phyloP scores from a whole-genome alignment of 2,888 invertebrate species.

The Osmoderma eremita region DNA sequence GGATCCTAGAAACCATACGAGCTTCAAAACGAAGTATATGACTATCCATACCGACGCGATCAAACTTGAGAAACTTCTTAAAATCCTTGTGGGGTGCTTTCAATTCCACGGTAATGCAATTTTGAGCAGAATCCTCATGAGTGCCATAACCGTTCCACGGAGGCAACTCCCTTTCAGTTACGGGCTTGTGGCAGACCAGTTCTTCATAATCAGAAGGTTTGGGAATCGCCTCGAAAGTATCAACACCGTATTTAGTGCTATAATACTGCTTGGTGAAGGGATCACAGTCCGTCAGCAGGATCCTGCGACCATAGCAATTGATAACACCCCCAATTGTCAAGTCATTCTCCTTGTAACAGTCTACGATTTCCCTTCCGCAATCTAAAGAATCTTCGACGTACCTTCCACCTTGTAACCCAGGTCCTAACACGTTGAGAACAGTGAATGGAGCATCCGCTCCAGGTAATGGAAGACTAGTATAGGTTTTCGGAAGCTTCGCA shows the following conservation, averaged over 20 bases:
- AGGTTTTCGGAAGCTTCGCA: conserved; percentile 80
- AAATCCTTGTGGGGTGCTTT: conserved; percentile 82
- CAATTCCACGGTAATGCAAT: conserved; percentile 83
- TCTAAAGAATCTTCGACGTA: conserved; percentile 70
- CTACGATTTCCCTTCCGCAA: conserved; percentile 63
- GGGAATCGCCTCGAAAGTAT: conserved; percentile 72
- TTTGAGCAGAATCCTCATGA: conserved; percentile 89
- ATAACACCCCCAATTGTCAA: conserved; percentile 83
- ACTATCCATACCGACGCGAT: conserved; percentile 79
- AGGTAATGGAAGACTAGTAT: conserved; percentile 60
- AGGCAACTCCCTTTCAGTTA: conserved; percentile 70
- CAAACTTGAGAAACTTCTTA: conserved; percentile 82
- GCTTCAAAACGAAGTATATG: conserved; percentile 83
- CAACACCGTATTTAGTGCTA: conserved; percentile 63
- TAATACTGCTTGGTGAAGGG: conserved; percentile 88
- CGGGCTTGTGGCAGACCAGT: conserved; percentile 38
- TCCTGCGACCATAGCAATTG: conserved; percentile 83
- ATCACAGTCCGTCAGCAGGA: conserved; percentile 86
- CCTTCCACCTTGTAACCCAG: conserved; percentile 66
- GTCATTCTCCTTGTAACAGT: conserved; percentile 77
- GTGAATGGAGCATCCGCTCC: conserved; percentile 67
- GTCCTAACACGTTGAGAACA: conserved; percentile 73
- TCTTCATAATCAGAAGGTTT: conserved; percentile 60
- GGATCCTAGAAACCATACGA: conserved; percentile 77
- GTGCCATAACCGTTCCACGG: conserved; percentile 93